Evolutionary conservation across 2,797 vertebrate genomes (phyloP).

Genomic region (Thripadectes ignobilis): DNA sequence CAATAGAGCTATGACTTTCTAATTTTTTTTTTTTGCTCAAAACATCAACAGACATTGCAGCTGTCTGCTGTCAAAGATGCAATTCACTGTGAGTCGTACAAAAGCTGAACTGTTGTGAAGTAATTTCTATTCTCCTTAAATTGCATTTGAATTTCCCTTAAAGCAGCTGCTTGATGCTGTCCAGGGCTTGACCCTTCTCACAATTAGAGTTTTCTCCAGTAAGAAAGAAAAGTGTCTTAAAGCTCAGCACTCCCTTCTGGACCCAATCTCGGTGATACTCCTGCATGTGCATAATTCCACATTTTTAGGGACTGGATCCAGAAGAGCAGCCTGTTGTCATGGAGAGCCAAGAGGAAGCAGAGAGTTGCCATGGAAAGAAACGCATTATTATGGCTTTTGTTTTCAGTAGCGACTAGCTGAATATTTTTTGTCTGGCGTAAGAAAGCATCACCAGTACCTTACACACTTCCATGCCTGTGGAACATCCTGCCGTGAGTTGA

Average conservation of each 20-base stretch:
- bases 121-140: background rate
- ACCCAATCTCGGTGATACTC: background rate
- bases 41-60: background rate
- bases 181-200: background rate
- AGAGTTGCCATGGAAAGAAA: background rate
- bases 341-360: background rate
- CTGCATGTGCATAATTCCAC: background rate
- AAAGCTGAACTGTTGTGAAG: background rate
- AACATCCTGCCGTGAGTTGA: background rate
- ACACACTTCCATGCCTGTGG: background rate
- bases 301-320: background rate
- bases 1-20: background rate
- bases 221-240: background rate
- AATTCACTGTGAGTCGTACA: background rate
- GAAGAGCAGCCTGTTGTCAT: background rate
- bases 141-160: slow-evolving; percentile 5
- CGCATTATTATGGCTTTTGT: background rate
- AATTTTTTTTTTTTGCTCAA: background rate
- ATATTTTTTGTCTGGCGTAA: background rate
- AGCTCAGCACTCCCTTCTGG: background rate
- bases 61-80: background rate
- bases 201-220: background rate
- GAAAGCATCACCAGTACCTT: background rate
- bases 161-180: background rate
- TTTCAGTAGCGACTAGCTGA: background rate